These are phyloP conservation scores for Magallana gigas DNA, from an alignment of 1,140 invertebrate genomes.

Conservation along the genomic window DNA sequence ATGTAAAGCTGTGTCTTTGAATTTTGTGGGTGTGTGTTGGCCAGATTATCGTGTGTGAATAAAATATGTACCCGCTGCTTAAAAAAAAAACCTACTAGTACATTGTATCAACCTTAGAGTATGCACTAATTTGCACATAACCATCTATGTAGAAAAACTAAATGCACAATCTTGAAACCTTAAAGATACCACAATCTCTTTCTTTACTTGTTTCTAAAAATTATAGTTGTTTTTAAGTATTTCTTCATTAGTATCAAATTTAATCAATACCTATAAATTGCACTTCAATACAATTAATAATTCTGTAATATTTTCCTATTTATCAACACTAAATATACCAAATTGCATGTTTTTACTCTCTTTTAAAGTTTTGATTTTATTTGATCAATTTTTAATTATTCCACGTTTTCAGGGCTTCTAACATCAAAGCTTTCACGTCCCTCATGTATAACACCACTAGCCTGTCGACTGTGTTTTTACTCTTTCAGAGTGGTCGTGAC, in stretches of 20 bases:
- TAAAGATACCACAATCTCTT: too few species aligned
- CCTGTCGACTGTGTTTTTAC: constrained; percentile 24
- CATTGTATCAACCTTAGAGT: neutral
- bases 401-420: neutral
- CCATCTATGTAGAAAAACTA: neutral
- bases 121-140: constrained; percentile 22
- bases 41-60: constrained; percentile 10
- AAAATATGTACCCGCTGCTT: neutral
- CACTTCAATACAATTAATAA: too few species aligned
- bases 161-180: too few species aligned
- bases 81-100: neutral
- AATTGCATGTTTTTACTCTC: too few species aligned
- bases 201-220: too few species aligned
- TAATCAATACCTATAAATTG: too few species aligned
- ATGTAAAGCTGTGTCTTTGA: neutral
- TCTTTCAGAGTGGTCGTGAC: constrained; percentile 60
- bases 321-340: too few species aligned
- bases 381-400: neutral
- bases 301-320: too few species aligned
- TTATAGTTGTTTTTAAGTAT: too few species aligned
- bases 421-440: neutral
- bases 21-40: constrained; percentile 19
- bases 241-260: too few species aligned
- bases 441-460: constrained; percentile 29
- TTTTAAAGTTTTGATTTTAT: too few species aligned